Evolutionary conservation across 2,113 vertebrate species (phyloP), one percentile per base, ranked within the genome.

Genomic region (Dipodomys spectabilis): DNA sequence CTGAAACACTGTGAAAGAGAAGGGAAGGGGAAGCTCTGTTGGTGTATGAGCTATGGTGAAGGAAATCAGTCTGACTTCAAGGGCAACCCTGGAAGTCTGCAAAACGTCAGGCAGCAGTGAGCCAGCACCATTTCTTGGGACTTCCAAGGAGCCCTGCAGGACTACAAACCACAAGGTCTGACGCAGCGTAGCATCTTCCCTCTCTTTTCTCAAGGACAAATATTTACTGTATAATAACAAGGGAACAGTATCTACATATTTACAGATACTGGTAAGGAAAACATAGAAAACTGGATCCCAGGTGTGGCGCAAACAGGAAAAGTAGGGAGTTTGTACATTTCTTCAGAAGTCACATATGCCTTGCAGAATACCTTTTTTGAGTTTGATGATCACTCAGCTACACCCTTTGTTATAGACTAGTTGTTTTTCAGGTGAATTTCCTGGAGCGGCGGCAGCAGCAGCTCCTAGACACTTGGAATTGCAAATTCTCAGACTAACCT

Each of bases 31-130:
- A 68, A 53, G 74, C 67, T 97, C 81, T 94, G 86, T 30, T 79
- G 85, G 72, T 49, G 49, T 94, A 84, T 87, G 81, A 79, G 93
- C 87, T 96, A 90, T 80, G 94, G 91, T 96, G 89, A 97, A 93
- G 73, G 49, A 97, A 98, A 95, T 96, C 87, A 94, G 87, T 53
- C 53, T 93, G 88, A 97, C 95, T 88, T 96, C 91, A 95, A 95
- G 94, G 95, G 91, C 88, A 65, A 96, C 95, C 28, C 75, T 72
- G 92, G 88, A 96, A 86, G 64, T 39, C 96, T 96, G 96, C 68
- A 95, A 96, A 95, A 97, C 82, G 87, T 91, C 95, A 94, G 92
- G 91, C 93, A 84, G 82, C 95, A 78, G 0, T 0, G 44, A 94
- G 84, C 49, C 64, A 97, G 77, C 35, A 86, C 74, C 94, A 96